Evolutionary conservation across 2,113 vertebrate genomes (phyloP).

Genomic region (Elephas maximus): DNA sequence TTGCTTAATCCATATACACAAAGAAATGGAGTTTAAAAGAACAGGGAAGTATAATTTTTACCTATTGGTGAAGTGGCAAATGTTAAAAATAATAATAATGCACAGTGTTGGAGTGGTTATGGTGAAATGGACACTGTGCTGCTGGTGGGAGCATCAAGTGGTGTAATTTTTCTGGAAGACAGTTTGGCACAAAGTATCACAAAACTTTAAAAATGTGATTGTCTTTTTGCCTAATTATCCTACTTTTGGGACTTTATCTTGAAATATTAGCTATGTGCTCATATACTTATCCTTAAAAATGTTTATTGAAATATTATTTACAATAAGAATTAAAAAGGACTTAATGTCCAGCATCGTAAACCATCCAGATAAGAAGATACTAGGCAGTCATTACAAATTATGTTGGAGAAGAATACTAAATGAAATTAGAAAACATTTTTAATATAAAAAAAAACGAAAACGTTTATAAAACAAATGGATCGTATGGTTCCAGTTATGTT

Average conservation of each 20-base stretch:
- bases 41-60: not conserved
- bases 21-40: not conserved
- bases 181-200: not conserved
- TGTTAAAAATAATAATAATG: not conserved
- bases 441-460: not conserved
- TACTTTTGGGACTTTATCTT: not conserved
- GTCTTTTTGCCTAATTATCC: constrained; percentile 22
- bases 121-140: not conserved
- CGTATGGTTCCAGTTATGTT: not conserved
- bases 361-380: not conserved
- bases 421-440: not conserved
- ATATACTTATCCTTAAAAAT: not conserved
- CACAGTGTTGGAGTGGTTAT: not conserved
- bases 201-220: not conserved
- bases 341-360: not conserved
- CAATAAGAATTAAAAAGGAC: constrained; percentile 21
- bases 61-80: not conserved
- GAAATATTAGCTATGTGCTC: not conserved
- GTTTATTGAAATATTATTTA: not conserved
- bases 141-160: not conserved
- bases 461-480: not conserved
- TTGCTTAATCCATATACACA: not conserved
- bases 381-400: not conserved
- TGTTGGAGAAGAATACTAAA: not conserved
- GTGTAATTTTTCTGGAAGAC: not conserved